Conservation (phyloP, 2,888 invertebrate species). For the Invenusta paracnida region DNA sequence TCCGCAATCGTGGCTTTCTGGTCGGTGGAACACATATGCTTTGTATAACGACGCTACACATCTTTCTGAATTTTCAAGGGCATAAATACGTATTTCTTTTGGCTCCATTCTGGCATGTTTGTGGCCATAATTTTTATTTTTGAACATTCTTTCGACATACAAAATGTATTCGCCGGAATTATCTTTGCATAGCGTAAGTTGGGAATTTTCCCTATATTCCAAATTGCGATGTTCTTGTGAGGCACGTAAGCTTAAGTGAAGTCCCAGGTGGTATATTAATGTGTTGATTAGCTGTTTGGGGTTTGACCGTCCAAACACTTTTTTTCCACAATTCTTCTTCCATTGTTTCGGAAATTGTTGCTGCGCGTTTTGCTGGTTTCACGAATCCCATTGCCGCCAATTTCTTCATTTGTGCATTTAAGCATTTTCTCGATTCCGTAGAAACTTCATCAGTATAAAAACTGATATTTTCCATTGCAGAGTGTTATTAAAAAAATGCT, state of each 20-base stretch:
- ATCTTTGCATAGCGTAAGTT: conserved; percentile 23
- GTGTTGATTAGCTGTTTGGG: conserved; percentile 30
- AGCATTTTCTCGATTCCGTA: neutral
- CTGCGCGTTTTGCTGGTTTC: conserved; percentile 20
- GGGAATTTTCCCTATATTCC: conserved; percentile 24
- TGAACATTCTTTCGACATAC: conserved; percentile 13
- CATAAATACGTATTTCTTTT: conserved; percentile 27
- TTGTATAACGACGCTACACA: conserved; percentile 30
- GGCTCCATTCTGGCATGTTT: conserved; percentile 32
- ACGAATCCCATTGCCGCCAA: conserved; percentile 15
- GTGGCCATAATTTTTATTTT: conserved; percentile 26
- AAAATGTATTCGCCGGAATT: conserved; percentile 20
- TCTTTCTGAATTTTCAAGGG: conserved; percentile 12
- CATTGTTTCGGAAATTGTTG: neutral
- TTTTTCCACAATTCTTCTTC: conserved; percentile 35
- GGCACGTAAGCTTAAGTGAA: neutral
- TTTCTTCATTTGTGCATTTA: conserved; percentile 31
- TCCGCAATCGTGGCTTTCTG: neutral
- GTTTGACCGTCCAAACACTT: conserved; percentile 14
- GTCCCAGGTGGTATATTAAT: conserved; percentile 27
- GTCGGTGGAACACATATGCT: conserved; percentile 19
- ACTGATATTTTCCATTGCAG: conserved; percentile 4
- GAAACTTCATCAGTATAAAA: conserved; percentile 1
- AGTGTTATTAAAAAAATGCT: conserved; percentile 25
- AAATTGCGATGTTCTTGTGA: conserved; percentile 31